Percentiles rank a stretch among this genome's conserved stretches.
phyloP scores from a whole-genome alignment of 2,113 vertebrate species.

The Myrmecophaga tridactyla region DNA sequence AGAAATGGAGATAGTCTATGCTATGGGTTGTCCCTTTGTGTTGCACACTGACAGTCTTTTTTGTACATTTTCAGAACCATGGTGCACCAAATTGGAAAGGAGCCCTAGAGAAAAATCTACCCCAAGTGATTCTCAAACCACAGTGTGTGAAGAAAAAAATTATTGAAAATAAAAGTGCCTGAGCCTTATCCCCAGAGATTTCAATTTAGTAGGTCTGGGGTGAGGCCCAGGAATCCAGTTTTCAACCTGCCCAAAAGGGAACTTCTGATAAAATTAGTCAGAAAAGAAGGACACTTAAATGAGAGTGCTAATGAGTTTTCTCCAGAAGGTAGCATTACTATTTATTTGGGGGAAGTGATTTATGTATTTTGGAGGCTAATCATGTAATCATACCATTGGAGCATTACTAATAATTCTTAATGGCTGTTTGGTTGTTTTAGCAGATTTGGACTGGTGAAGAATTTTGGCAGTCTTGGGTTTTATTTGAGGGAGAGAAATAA shows the following conservation, averaged over 20 bases:
- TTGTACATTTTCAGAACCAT: neutral
- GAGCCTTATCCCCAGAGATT: neutral
- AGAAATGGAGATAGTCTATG: accelerated
- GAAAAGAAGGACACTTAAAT: neutral
- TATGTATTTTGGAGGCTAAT: neutral
- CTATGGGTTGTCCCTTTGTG: neutral
- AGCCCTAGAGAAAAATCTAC: neutral
- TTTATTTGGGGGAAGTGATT: no score
- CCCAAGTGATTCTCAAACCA: neutral
- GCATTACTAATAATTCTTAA: neutral
- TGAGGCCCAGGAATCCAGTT: neutral
- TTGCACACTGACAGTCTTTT: neutral
- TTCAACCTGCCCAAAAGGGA: neutral
- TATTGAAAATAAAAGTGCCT: neutral
- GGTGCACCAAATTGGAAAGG: neutral
- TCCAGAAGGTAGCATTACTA: no score
- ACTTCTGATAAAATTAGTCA: neutral
- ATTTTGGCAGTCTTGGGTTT: neutral
- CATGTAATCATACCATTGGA: neutral
- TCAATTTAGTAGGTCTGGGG: neutral
- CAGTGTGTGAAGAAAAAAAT: neutral
- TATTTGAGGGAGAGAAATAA: neutral
- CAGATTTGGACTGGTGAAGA: neutral
- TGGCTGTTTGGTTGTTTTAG: neutral
- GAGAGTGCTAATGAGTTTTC: neutral